Evolutionary conservation across 2,113 vertebrate species (phyloP).

Genomic region (Oryzias celebensis): DNA sequence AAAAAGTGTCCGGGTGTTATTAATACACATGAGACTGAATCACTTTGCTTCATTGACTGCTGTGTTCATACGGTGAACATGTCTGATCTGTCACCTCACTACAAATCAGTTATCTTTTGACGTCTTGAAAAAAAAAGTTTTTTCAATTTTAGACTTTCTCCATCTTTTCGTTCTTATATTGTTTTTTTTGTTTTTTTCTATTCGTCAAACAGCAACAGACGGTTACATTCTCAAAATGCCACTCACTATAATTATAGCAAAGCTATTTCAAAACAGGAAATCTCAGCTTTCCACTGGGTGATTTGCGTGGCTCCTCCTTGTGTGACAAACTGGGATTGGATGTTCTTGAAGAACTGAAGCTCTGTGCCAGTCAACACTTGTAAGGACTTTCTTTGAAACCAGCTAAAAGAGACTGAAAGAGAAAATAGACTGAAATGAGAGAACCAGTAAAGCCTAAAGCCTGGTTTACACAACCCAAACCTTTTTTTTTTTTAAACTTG

Average conservation of each 20-base stretch:
- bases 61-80: constrained; percentile 16
- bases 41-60: constrained; percentile 40
- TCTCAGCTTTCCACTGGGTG: background rate
- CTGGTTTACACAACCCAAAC: too few species aligned
- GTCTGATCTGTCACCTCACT: constrained; percentile 11
- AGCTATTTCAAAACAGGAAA: constrained; percentile 9
- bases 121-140: too few species aligned
- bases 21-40: constrained; percentile 52
- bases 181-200: background rate
- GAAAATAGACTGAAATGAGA: too few species aligned
- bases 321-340: constrained; percentile 15
- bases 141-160: background rate
- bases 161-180: constrained; percentile 5
- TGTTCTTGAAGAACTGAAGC: constrained; percentile 45
- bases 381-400: background rate
- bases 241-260: constrained; percentile 26
- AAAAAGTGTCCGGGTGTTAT: constrained; percentile 49
- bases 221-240: constrained; percentile 16
- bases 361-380: constrained; percentile 3
- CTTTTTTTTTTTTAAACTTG: too few species aligned
- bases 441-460: too few species aligned
- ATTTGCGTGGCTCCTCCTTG: background rate
- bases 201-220: constrained; percentile 15
- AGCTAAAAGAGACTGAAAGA: too few species aligned
- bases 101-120: background rate